Percentiles rank a stretch among this genome's conserved stretches.
These are phyloP conservation scores for Gasteruption jaculator DNA, from an alignment of 2,888 invertebrate genomes.

Conservation along the genomic window DNA sequence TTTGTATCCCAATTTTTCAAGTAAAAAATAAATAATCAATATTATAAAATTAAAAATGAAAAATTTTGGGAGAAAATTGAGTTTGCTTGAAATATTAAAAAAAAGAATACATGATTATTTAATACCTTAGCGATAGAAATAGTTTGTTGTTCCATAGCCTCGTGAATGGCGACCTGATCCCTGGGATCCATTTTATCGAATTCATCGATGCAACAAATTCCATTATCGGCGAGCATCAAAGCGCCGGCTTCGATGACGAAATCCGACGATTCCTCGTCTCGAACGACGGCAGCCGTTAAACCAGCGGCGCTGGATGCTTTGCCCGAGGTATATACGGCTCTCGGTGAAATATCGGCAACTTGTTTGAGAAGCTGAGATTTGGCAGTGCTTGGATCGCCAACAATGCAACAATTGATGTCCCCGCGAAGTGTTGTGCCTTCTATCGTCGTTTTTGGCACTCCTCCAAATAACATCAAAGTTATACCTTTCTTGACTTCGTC, in stretches of 20 bases:
- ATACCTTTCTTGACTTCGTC: slow-evolving; percentile 93
- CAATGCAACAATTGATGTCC: slow-evolving; percentile 95
- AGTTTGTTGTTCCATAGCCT: slow-evolving; percentile 99
- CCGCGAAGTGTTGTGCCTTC: slow-evolving; percentile 92
- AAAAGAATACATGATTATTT: slow-evolving; percentile 5
- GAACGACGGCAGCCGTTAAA: slow-evolving; percentile 96
- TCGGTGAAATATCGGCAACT: slow-evolving; percentile 89
- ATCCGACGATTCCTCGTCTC: slow-evolving; percentile 96
- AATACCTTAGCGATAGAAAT: slow-evolving; percentile 92
- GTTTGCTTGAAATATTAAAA: slow-evolving; percentile 7
- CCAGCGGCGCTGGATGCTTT: slow-evolving; percentile 98
- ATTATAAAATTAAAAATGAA: neutral
- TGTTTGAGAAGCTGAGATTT: slow-evolving; percentile 96
- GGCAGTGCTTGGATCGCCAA: slow-evolving; percentile 98
- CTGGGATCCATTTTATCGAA: slow-evolving; percentile 99
- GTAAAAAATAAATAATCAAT: slow-evolving; percentile 1
- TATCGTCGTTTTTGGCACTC: slow-evolving; percentile 89
- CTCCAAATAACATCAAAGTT: slow-evolving; percentile 93
- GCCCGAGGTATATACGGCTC: slow-evolving; percentile 97
- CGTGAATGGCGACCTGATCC: slow-evolving; percentile 99
- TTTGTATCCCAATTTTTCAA: too few species aligned
- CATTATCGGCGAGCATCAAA: slow-evolving; percentile 97
- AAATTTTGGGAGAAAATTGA: slow-evolving; percentile 3
- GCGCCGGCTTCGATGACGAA: slow-evolving; percentile 99
- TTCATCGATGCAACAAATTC: slow-evolving; percentile 98